Percentiles rank a stretch among this genome's conserved stretches.
These are phyloP conservation scores for Delichon dasypus DNA, from an alignment of 2,797 vertebrate species.

Conservation along the genomic window DNA sequence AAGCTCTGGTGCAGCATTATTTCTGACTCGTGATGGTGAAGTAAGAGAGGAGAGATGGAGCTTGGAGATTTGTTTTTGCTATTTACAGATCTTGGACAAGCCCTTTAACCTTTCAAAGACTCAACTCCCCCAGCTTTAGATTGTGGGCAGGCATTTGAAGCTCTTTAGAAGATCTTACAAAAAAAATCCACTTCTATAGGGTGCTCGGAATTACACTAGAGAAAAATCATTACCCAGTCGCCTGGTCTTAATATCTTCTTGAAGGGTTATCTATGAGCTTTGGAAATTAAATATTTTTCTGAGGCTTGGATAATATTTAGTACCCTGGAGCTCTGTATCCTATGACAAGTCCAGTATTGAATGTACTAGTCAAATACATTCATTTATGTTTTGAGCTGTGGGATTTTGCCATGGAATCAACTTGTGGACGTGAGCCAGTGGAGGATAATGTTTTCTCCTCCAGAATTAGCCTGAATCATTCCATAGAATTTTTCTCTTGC, in stretches of 20 bases:
- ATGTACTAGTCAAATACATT: not conserved
- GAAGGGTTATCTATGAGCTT: not conserved
- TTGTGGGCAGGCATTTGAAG: not conserved
- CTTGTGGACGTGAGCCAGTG: not conserved
- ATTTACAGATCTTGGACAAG: slow-evolving; percentile 18
- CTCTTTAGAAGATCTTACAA: not conserved
- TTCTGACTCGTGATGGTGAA: not conserved
- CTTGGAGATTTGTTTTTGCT: slow-evolving; percentile 21
- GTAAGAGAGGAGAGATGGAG: not conserved
- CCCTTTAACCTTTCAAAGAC: not conserved
- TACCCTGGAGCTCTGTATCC: not conserved
- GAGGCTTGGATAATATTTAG: not conserved
- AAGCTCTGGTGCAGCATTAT: not conserved
- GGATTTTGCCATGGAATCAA: not conserved
- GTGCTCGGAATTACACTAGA: not conserved
- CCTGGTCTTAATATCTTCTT: not conserved
- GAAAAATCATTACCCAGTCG: not conserved
- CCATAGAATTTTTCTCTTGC: not conserved
- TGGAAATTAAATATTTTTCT: not conserved
- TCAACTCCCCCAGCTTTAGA: not conserved
- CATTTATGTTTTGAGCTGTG: not conserved
- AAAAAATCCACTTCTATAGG: not conserved
- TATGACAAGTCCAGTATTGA: not conserved
- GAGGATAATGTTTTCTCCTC: not conserved
- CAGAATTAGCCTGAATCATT: not conserved